Evolutionary conservation across 2,888 invertebrate species (phyloP), one percentile per base, ranked within the genome.

Genomic region (Cancer borealis): DNA sequence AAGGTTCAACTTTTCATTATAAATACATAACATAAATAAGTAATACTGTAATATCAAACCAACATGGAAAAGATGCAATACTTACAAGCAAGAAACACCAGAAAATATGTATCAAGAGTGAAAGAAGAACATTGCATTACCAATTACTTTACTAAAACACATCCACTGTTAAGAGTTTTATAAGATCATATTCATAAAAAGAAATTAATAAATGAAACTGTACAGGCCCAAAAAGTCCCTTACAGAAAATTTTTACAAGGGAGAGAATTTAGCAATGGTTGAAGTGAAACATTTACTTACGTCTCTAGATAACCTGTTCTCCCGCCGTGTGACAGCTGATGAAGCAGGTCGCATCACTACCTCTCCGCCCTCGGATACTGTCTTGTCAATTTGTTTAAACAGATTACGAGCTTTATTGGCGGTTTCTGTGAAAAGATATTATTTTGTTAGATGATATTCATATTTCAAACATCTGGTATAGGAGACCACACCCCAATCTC

Each of bases 351-450:
- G 92, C 95, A 92, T 91, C 21, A 95, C 91, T 45, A 54, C 79
- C 17, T 93, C 93, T 5, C 84, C 84, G 14, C 95, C 95, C 73
- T 95, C 93, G 49, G 93, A 88, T 17, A 97, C 98, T 94, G 98
- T 97, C 0, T 98, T 98, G 96, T 99, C 98, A 96, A 99, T 97
- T 96, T 98, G 98, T 97, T 98, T 97, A 97, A 99, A 99, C 96
- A 98, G 97, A 47, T 98, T 98, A 26, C 98, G 97, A 0, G 98
- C 98, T 96, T 98, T 98, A 97, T 98, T 98, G 96, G 98, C 98
- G 96, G 98, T 98, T 96, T 98, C 98, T 98, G 96, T 1, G 96
- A 96, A 47, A 30, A 26, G 90, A 93, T 39, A 93, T 46, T n/a
- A 21, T 60, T 14, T 46, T 94, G 94, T 93, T 6, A 79, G 47